phyloP scores from a whole-genome alignment of 1,140 invertebrate species.

The Magallana ariakensis region DNA sequence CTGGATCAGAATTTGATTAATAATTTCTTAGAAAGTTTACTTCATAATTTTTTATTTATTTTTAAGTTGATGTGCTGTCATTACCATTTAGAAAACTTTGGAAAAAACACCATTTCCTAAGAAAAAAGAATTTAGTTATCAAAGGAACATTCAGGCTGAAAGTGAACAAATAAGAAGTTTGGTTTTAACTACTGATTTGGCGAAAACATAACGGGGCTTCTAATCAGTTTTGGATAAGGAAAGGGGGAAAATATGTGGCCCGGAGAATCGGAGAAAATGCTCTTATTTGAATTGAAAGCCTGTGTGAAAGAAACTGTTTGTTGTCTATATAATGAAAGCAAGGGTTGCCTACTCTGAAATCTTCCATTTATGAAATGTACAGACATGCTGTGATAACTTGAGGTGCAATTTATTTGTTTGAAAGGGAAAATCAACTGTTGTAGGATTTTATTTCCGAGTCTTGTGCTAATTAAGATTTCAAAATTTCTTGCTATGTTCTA shows the following conservation, averaged over 20 bases:
- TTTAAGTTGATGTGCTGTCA: no score
- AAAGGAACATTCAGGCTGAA: no score
- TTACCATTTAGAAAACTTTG: no score
- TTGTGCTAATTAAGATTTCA: constrained; percentile 11
- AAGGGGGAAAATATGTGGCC: not conserved
- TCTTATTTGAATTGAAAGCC: not conserved
- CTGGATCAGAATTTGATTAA: no score
- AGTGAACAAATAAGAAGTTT: not conserved
- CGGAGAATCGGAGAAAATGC: not conserved
- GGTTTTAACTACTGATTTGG: not conserved
- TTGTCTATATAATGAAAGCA: not conserved
- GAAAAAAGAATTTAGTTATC: no score
- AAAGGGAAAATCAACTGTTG: not conserved
- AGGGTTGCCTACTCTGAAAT: not conserved
- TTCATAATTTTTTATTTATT: no score
- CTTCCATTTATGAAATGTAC: constrained; percentile 29
- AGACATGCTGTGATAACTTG: constrained; percentile 30
- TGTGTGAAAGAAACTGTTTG: not conserved
- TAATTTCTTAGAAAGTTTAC: no score
- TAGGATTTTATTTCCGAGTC: not conserved
- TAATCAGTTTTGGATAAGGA: not conserved
- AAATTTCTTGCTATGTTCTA: not conserved
- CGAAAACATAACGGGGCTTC: not conserved
- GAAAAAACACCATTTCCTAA: no score
- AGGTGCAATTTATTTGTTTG: constrained; percentile 38